These are phyloP conservation scores for Etheostoma perlongum DNA, from an alignment of 2,797 vertebrate genomes.

Conservation along the genomic window DNA sequence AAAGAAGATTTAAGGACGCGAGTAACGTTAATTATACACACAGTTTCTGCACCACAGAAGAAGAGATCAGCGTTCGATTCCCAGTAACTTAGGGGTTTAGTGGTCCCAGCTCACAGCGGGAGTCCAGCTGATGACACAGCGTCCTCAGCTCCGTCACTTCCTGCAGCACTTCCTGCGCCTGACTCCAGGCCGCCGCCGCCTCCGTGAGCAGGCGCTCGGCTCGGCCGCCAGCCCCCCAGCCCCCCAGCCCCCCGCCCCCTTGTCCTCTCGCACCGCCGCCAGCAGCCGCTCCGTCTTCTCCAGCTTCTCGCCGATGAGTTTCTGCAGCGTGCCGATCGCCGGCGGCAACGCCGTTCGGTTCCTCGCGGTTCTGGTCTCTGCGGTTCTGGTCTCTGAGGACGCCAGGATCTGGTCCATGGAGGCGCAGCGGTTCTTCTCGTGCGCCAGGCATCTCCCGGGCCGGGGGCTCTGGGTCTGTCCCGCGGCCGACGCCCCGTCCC, in stretches of 20 bases:
- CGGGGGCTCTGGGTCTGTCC: slow-evolving; percentile 79
- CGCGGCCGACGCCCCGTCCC: slow-evolving; percentile 61
- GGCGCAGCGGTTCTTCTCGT: slow-evolving; percentile 90
- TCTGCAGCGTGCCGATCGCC: slow-evolving; percentile 86
- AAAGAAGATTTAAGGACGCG: background rate
- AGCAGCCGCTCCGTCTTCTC: slow-evolving; percentile 93
- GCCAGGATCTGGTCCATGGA: slow-evolving; percentile 93
- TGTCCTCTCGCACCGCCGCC: slow-evolving; percentile 77
- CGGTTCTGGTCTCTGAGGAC: slow-evolving; percentile 64
- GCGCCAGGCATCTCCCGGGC: slow-evolving; percentile 76
- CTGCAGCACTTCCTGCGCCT: slow-evolving; percentile 90
- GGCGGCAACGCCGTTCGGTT: slow-evolving; percentile 28
- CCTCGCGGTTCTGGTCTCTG: slow-evolving; percentile 24
- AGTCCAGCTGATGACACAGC: slow-evolving; percentile 88
- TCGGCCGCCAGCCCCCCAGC: slow-evolving; percentile 76
- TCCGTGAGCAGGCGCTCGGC: slow-evolving; percentile 90
- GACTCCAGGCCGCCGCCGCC: slow-evolving; percentile 89
- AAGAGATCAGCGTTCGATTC: too few species aligned
- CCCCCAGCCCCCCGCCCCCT: background rate
- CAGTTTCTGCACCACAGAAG: background rate
- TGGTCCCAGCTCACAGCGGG: background rate
- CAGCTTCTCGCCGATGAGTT: slow-evolving; percentile 92
- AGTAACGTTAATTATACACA: background rate
- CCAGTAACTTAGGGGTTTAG: too few species aligned
- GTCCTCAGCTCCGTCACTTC: slow-evolving; percentile 91